These are phyloP conservation scores for Sclerurus mexicanus DNA, from an alignment of 2,113 vertebrate species.

Conservation along the genomic window DNA sequence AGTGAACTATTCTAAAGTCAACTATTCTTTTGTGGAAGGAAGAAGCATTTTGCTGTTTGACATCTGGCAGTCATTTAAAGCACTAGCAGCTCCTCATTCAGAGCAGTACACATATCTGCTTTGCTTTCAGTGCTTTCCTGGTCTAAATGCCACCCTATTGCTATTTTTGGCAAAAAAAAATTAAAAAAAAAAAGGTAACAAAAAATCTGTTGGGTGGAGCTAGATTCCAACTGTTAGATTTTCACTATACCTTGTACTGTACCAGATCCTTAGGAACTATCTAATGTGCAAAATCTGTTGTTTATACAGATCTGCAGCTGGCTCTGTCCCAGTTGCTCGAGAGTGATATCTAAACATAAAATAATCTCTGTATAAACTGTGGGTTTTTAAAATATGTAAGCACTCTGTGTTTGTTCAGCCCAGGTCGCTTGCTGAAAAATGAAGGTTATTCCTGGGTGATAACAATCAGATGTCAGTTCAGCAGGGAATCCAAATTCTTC, in stretches of 20 bases:
- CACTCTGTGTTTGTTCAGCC: slow-evolving; percentile 56
- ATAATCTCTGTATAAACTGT: slow-evolving; percentile 77
- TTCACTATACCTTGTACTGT: slow-evolving; percentile 4
- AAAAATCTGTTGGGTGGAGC: background rate
- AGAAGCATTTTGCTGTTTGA: slow-evolving; percentile 62
- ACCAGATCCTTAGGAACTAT: slow-evolving; percentile 43
- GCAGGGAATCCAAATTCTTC: background rate
- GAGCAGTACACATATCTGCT: slow-evolving; percentile 47
- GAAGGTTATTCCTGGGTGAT: slow-evolving; percentile 23
- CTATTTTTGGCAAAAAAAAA: slow-evolving; percentile 3
- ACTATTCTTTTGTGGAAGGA: slow-evolving; percentile 42
- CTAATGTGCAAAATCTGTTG: slow-evolving; percentile 70
- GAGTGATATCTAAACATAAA: slow-evolving; percentile 76
- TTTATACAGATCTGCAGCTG: slow-evolving; percentile 68
- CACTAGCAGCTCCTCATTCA: slow-evolving; percentile 57
- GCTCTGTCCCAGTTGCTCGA: slow-evolving; percentile 66
- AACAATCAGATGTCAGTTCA: slow-evolving; percentile 10
- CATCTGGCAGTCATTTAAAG: slow-evolving; percentile 73
- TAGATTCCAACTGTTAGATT: slow-evolving; percentile 41
- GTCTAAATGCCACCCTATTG: slow-evolving; percentile 6
- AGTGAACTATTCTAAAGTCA: slow-evolving; percentile 62
- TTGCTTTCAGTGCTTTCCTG: slow-evolving; percentile 46
- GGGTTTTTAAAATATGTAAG: slow-evolving; percentile 72
- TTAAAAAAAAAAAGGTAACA: background rate
- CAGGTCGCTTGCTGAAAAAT: slow-evolving; percentile 1